Evolutionary conservation across 2,113 vertebrate genomes (phyloP), one percentile per base, ranked within the genome.

Genomic region (Equus przewalskii): DNA sequence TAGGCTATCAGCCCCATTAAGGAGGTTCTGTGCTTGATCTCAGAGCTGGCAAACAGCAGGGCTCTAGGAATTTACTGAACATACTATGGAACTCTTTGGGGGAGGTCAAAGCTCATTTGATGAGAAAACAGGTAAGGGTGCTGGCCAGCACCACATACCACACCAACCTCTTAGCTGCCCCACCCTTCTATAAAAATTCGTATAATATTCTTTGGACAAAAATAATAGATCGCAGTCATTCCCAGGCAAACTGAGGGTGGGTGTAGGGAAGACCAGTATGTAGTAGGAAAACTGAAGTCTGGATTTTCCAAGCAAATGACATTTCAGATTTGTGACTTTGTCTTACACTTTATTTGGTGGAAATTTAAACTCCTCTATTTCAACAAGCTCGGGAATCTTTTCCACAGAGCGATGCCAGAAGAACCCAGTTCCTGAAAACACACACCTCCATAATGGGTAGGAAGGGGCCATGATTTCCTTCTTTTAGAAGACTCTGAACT

Each of bases 281-380:
- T 0, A 76, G 73, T 21, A 21, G 72, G 49, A 89, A 96, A 88
- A 69, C 36, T 21, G 28, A 78, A 80, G 56, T 69, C 21, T 76
- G 28, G 58, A 78, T 22, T 95, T 88, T 93, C n/a, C 3, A 89
- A 36, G 85, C 46, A 90, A 97, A 64, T 72, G 33, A 87, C 21
- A 96, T 64, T 89, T 82, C 11, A 80, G 28, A 13, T 94, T 76
- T 93, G 36, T 72, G 36, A 91, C 19, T 46, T 62, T 15, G 33
- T 18, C 60, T 73, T 78, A 81, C 81, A 16, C 0, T 15, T 69
- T 90, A 54, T 67, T n/a, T 28, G 67, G 44, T 80, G 28, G 36
- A 91, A 94, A 94, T 83, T 11, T 93, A 91, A 69, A 62, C 41
- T 79, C 56, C 81, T 44, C 78, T 79, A 24, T 70, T 76, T 19